phyloP scores from a whole-genome alignment of 2,113 vertebrate genomes.

The Climacteris rufus region DNA sequence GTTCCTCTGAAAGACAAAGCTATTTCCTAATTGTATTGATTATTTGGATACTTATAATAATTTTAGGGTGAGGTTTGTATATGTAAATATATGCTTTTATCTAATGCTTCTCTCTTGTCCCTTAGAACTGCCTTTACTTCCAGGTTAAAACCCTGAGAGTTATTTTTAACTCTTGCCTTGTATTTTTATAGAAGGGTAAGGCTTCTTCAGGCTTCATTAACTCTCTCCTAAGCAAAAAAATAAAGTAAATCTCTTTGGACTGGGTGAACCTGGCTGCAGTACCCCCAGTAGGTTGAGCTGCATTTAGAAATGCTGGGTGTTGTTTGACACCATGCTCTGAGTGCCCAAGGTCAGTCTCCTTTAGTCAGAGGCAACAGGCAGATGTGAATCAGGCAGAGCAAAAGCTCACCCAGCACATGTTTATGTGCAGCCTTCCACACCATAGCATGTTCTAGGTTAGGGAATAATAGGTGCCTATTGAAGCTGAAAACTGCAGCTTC shows the following conservation, averaged over 20 bases:
- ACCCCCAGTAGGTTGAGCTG: accelerated
- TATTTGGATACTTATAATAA: neutral
- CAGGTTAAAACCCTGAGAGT: neutral
- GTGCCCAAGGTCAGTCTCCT: neutral
- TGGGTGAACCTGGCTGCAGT: neutral
- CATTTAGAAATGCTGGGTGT: neutral
- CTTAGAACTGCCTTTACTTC: neutral
- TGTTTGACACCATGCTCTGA: neutral
- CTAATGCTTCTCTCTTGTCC: neutral
- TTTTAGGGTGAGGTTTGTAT: neutral
- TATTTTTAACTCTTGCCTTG: neutral
- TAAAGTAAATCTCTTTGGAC: neutral
- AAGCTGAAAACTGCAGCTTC: neutral
- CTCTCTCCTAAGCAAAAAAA: neutral
- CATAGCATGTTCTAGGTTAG: neutral
- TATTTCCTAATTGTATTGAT: neutral
- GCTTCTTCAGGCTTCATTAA: neutral
- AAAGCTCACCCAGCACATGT: neutral
- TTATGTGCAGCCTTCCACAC: neutral
- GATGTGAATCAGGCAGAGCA: neutral
- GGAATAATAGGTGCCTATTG: neutral
- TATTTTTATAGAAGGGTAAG: neutral
- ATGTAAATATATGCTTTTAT: neutral
- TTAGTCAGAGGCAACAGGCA: neutral
- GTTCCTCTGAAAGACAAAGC: neutral